Base-by-base conservation (phyloP, 2,113 vertebrate genomes). In the Rhabdornis inornatus region DNA sequence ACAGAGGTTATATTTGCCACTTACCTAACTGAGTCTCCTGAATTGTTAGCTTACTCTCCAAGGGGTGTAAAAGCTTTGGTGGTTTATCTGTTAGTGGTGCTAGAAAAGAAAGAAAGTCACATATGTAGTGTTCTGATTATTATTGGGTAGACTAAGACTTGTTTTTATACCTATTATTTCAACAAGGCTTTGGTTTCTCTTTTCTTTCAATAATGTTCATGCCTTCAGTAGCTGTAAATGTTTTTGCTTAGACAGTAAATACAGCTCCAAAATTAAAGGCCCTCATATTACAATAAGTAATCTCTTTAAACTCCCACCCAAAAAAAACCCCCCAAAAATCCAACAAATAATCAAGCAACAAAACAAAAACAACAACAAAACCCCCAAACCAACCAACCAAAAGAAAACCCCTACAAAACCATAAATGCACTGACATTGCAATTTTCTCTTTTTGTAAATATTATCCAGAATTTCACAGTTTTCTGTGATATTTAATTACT, bases 41-140 rank as follows among this genome's bases (percentile, higher is more conserved):
- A 97, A 99, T 61, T 94, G 97, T 99, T 96, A 99, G 95, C 96
- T 99, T 99, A 97, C 96, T 98, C 98, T 99, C 99, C 81, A 98
- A 95, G 24, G 99, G 99, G 77, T 98, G 98, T 70, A 99, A 98
- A 97, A 99, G 98, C 97, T 99, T 99, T 86, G 99, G 99, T 95
- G 99, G 99, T 96, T 99, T 99, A 98, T 99, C 99, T 95, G 99
- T 99, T 97, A 99, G 96, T 82, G 99, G 99, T n/a, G 99, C 99
- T 99, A 98, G 87, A 98, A 98, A 94, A 95, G 97, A 96, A 95
- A 97, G 94, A 94, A 97, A 97, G 65, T 89, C 35, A 96, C 14
- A 95, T 63, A 96, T 79, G 40, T 95, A 68, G 66, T 93, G 92
- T 81, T 83, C 44, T 92, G 68, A 77, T 89, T 86, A 71, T 87